These are phyloP conservation scores for Alouatta palliata DNA, from an alignment of 2,113 vertebrate species.

Conservation along the genomic window DNA sequence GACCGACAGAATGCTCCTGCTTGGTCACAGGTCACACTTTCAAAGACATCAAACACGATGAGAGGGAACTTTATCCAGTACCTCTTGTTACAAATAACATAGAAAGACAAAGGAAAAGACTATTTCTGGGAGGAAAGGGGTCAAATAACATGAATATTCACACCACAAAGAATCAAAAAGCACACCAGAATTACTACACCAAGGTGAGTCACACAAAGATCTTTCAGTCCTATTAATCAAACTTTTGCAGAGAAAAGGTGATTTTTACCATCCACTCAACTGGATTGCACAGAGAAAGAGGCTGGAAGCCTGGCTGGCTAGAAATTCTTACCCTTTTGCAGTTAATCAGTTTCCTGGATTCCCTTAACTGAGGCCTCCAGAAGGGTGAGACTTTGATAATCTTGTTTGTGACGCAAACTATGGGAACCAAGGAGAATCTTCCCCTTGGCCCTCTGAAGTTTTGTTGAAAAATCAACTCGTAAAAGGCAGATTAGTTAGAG, in stretches of 20 bases:
- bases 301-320: neutral
- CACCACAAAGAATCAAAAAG: neutral
- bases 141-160: neutral
- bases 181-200: too few species aligned
- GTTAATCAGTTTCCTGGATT: neutral
- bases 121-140: too few species aligned
- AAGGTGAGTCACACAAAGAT: neutral
- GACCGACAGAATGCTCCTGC: neutral
- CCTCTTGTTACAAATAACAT: neutral
- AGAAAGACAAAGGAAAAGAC: neutral
- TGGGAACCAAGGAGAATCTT: neutral
- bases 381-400: neutral
- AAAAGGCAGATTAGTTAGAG: neutral
- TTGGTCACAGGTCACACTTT: neutral
- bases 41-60: neutral
- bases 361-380: neutral
- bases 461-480: neutral
- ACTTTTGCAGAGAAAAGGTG: neutral
- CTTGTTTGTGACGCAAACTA: too few species aligned
- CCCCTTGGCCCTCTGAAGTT: neutral
- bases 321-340: neutral
- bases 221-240: neutral
- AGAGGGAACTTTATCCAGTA: neutral
- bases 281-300: neutral
- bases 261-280: neutral